Evolutionary conservation across 1,140 invertebrate genomes (phyloP).

Genomic region (Coelopa frigida): DNA sequence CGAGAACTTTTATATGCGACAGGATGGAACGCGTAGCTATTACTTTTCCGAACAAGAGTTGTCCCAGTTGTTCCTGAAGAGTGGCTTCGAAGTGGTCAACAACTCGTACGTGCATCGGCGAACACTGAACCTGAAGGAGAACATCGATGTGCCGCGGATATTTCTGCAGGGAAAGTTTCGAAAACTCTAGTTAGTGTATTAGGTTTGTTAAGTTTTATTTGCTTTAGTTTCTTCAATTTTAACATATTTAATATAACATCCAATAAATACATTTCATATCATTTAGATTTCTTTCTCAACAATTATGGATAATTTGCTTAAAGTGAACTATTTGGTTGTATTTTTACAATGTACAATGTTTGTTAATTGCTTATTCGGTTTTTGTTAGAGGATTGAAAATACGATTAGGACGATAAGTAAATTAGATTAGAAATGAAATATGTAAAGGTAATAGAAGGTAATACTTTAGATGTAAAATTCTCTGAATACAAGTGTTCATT

Average conservation of each 20-base stretch:
- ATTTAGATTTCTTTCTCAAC: too few relatives aligned
- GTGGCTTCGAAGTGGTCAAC: constrained; percentile 55
- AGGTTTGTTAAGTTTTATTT: constrained; percentile 16
- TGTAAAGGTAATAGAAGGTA: too few relatives aligned
- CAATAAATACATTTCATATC: constrained; percentile 38
- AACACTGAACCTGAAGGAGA: constrained; percentile 87
- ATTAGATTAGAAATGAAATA: too few relatives aligned
- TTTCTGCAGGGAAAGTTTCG: constrained; percentile 88
- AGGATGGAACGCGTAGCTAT: constrained; percentile 92
- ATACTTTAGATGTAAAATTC: too few relatives aligned
- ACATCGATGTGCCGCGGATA: constrained; percentile 78
- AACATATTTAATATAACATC: constrained; percentile 23
- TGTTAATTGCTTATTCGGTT: too few relatives aligned
- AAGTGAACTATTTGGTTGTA: constrained; percentile 2
- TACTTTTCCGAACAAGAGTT: constrained; percentile 71
- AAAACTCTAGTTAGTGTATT: constrained; percentile 44
- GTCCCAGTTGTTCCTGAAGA: constrained; percentile 50
- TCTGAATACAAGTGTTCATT: too few relatives aligned
- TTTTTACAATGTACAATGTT: too few relatives aligned
- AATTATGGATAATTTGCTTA: background rate
- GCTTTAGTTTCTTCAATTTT: constrained; percentile 26
- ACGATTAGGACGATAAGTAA: too few relatives aligned
- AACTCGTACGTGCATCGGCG: constrained; percentile 76
- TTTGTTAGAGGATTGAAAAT: too few relatives aligned
- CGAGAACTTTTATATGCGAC: constrained; percentile 93